A percentile compares a stretch with the other conserved stretches of the same genome.
Conservation (phyloP, 2,888 invertebrate genomes). For the Dryomyza anilis region DNA sequence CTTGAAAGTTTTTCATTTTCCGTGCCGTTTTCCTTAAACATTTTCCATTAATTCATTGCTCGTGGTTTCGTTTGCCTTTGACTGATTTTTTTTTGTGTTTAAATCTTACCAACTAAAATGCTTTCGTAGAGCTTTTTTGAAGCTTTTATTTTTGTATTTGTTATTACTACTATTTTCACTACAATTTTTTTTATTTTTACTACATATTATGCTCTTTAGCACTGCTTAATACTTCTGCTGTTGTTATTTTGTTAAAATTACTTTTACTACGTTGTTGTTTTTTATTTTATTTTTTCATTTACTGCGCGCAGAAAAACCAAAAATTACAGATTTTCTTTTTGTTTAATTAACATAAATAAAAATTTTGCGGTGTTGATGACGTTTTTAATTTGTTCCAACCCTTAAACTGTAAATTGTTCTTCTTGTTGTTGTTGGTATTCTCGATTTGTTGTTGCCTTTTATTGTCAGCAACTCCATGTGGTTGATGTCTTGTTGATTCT, state of each 20-base stretch:
- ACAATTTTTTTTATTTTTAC: slow-evolving; percentile 8
- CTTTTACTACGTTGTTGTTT: neutral
- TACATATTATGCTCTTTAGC: neutral
- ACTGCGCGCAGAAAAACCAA: slow-evolving; percentile 12
- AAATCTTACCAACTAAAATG: slow-evolving; percentile 14
- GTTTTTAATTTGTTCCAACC: neutral
- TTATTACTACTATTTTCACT: too few relatives aligned
- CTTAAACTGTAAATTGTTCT: neutral
- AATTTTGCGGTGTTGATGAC: neutral
- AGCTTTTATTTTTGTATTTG: neutral
- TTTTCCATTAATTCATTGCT: too few relatives aligned
- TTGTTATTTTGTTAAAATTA: slow-evolving; percentile 1
- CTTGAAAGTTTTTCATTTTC: neutral
- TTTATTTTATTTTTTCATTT: neutral
- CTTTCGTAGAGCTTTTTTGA: neutral
- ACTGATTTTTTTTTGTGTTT: neutral
- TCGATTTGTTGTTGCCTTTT: neutral
- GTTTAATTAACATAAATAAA: slow-evolving; percentile 5
- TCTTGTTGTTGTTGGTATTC: neutral
- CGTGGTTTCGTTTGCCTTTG: neutral
- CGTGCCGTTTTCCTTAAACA: neutral
- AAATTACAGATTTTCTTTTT: neutral
- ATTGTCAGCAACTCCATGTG: neutral
- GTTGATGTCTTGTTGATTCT: neutral
- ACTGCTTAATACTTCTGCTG: neutral